Base-by-base conservation (phyloP, 2,888 invertebrate species). In the Acleris literana region DNA sequence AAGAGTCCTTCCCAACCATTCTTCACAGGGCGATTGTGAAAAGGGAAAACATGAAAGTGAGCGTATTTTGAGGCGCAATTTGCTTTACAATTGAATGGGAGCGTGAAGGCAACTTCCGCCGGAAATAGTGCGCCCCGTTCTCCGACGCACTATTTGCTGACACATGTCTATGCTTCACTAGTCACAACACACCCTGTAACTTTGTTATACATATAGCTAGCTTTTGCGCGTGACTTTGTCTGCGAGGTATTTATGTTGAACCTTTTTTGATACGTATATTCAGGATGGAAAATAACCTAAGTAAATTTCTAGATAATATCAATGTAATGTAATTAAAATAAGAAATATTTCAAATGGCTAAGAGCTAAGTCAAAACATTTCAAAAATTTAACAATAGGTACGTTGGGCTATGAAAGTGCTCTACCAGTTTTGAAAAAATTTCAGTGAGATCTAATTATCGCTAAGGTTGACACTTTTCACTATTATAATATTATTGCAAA, bases 11-110 rank as follows among this genome's bases (percentile, higher is more conserved):
- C 33, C 55, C 57, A 60, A 44, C 64, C 56, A 64, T 64, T 54
- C 54, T 53, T 64, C 20, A 59, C 59, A 64, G 53, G 55, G 11
- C 60, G 44, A 46, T 57, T 25, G 57, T 54, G 54, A 65, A 66
- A 58, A 66, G 62, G 62, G 66, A 61, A 66, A 62, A 66, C 66
- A 66, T 66, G 66, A 66, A 66, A 66, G 66, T 29, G 62, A 66
- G 56, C 56, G 57, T 46, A 59, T 64, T 65, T 66, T 66, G 66
- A 66, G 60, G 61, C 62, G 57, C 66, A 66, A 66, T 66, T 66
- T 66, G 66, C 66, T 66, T 66, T 66, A 66, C 66, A 66, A 66
- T 66, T 53, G 66, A 61, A 56, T 49, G 63, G 33, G 57, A 49
- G 18, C 46, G 57, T 33, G 51, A 44, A 20, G 52, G 33, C 61